phyloP scores from a whole-genome alignment of 2,888 invertebrate species.

The Caenorhabditis auriculariae region DNA sequence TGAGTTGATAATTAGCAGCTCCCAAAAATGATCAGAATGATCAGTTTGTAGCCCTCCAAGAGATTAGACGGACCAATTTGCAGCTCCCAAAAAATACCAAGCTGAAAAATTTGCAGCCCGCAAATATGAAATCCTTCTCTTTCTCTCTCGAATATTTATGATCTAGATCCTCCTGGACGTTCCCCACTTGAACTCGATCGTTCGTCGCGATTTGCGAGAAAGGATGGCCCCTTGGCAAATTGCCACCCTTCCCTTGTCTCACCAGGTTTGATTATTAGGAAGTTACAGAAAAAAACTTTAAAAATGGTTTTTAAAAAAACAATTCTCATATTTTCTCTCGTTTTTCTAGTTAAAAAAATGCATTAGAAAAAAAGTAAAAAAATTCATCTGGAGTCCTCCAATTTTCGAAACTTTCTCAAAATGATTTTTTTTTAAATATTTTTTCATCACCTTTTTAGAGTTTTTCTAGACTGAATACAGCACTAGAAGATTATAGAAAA shows the following conservation, averaged over 20 bases:
- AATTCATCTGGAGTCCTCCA: background rate
- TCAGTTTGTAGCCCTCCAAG: too few relatives aligned
- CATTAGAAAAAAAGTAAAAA: background rate
- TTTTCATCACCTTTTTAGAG: too few relatives aligned
- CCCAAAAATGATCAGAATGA: too few relatives aligned
- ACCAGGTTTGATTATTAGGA: conserved; percentile 24
- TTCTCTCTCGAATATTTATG: background rate
- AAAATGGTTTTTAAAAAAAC: background rate
- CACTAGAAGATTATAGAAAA: too few relatives aligned
- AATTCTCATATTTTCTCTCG: background rate
- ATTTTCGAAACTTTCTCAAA: too few relatives aligned
- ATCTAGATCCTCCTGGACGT: conserved; percentile 33
- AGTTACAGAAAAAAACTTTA: background rate
- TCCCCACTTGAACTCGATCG: conserved; percentile 47
- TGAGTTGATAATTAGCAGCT: too few relatives aligned
- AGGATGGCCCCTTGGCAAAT: conserved; percentile 46
- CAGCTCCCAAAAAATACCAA: too few relatives aligned
- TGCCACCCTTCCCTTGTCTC: conserved; percentile 42
- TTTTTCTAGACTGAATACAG: too few relatives aligned
- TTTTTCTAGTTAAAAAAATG: background rate
- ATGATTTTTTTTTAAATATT: too few relatives aligned
- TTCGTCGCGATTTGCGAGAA: conserved; percentile 38
- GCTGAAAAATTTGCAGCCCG: background rate
- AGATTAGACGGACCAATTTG: too few relatives aligned
- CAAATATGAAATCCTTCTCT: background rate